A percentile compares a stretch with the other conserved stretches of the same genome.
These are phyloP conservation scores for Diorhabda carinulata DNA, from an alignment of 1,140 invertebrate species.

Conservation along the genomic window DNA sequence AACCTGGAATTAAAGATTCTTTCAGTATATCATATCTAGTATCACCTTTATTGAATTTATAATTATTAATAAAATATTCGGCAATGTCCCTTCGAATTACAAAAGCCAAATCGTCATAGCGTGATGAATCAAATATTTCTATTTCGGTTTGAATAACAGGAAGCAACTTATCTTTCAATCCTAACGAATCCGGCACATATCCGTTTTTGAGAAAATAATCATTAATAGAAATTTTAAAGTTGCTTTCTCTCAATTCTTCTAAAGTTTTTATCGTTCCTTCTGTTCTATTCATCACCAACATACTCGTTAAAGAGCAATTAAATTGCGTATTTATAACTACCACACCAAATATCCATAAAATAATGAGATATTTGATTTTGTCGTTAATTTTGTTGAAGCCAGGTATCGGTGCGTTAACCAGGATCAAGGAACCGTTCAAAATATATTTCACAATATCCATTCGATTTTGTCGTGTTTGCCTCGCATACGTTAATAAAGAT, in stretches of 20 bases:
- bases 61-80: not conserved
- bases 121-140: not conserved
- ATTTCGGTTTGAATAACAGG: not conserved
- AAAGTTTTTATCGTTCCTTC: not conserved
- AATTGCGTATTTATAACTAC: not conserved
- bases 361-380: not conserved
- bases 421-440: not conserved
- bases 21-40: not conserved
- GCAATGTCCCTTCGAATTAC: not conserved
- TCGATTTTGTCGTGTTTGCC: not conserved
- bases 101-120: not conserved
- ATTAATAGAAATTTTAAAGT: not conserved
- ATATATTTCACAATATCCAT: not conserved
- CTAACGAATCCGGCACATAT: not conserved
- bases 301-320: not conserved
- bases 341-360: not conserved
- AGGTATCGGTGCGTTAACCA: not conserved
- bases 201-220: not conserved
- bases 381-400: not conserved
- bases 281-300: not conserved
- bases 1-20: not conserved
- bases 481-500: not conserved
- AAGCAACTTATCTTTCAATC: not conserved
- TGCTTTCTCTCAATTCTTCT: not conserved
- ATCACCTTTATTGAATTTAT: not conserved